A percentile compares a stretch with the other conserved stretches of the same genome.
Evolutionary conservation across 2,888 invertebrate genomes (phyloP).

Genomic region (Scaptodrosophila latifasciaeformis): DNA sequence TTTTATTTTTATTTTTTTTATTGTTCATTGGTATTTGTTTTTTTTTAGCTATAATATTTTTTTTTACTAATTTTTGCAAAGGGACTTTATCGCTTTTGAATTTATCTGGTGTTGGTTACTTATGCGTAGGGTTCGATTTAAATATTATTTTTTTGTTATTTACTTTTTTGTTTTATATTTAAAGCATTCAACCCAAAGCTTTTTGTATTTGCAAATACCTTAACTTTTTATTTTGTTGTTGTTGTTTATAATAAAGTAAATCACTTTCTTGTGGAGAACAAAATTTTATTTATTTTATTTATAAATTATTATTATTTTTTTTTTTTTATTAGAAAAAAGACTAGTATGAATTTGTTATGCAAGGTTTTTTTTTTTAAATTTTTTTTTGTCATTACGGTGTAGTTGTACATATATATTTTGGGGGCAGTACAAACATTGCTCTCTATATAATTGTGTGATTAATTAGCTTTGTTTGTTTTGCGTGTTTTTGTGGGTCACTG

Average conservation of each 20-base stretch:
- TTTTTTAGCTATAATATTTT: constrained; percentile 7
- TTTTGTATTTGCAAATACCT: constrained; percentile 40
- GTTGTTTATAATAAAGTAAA: no score
- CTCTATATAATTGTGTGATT: constrained; percentile 40
- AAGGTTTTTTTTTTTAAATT: constrained; percentile 68
- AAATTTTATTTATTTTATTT: constrained; percentile 10
- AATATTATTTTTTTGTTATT: not conserved
- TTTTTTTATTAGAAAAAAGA: constrained; percentile 58
- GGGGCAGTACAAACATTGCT: constrained; percentile 31
- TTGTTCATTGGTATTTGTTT: constrained; percentile 1
- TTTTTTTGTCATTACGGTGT: constrained; percentile 45
- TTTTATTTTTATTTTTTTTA: constrained; percentile 8
- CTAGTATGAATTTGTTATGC: constrained; percentile 75
- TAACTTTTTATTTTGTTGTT: constrained; percentile 24
- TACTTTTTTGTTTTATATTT: not conserved
- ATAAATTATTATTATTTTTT: constrained; percentile 25
- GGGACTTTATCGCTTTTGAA: no score
- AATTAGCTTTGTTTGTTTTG: constrained; percentile 49
- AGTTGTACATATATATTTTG: constrained; percentile 35
- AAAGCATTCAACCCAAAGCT: constrained; percentile 46
- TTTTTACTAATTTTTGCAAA: constrained; percentile 18
- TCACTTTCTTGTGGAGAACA: no score
- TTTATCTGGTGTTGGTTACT: no score
- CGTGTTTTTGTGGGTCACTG: constrained; percentile 32
- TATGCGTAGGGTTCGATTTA: constrained; percentile 24